phyloP scores from a whole-genome alignment of 2,888 invertebrate species.

The Microdon myrmicae region DNA sequence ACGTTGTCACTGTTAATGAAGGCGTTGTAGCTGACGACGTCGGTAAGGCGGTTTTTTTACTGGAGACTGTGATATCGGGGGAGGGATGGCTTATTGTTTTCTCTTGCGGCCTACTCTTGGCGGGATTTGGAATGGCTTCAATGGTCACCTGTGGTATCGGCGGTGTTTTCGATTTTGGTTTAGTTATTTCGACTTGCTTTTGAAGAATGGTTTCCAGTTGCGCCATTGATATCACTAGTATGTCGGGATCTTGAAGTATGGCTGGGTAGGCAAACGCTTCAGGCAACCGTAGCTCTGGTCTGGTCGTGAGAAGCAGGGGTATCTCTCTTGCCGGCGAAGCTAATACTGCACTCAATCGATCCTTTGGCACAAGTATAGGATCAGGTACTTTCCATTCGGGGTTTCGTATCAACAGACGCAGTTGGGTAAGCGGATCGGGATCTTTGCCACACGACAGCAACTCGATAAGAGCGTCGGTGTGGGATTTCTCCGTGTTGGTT shows the following conservation, averaged over 20 bases:
- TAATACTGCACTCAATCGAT: slow-evolving; percentile 76
- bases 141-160: slow-evolving; percentile 53
- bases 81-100: slow-evolving; percentile 28
- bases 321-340: slow-evolving; percentile 81
- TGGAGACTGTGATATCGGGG: slow-evolving; percentile 33
- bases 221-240: slow-evolving; percentile 79
- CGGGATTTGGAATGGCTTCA: slow-evolving; percentile 48
- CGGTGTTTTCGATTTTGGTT: slow-evolving; percentile 58
- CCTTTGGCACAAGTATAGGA: slow-evolving; percentile 83
- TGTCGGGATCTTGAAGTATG: slow-evolving; percentile 80
- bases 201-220: slow-evolving; percentile 76
- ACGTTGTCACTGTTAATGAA: not conserved
- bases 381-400: slow-evolving; percentile 80
- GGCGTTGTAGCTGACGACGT: not conserved
- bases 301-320: slow-evolving; percentile 75
- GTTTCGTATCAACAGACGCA: slow-evolving; percentile 75
- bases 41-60: slow-evolving; percentile 23
- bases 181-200: slow-evolving; percentile 67
- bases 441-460: slow-evolving; percentile 68
- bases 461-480: slow-evolving; percentile 65
- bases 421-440: slow-evolving; percentile 76
- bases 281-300: slow-evolving; percentile 79
- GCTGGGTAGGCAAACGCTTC: slow-evolving; percentile 79
- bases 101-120: slow-evolving; percentile 27
- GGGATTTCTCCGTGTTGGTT: slow-evolving; percentile 59